A percentile compares a stretch with the other conserved stretches of the same genome.
Evolutionary conservation across 1,140 invertebrate genomes (phyloP).

Genomic region (Charaxes varanes): DNA sequence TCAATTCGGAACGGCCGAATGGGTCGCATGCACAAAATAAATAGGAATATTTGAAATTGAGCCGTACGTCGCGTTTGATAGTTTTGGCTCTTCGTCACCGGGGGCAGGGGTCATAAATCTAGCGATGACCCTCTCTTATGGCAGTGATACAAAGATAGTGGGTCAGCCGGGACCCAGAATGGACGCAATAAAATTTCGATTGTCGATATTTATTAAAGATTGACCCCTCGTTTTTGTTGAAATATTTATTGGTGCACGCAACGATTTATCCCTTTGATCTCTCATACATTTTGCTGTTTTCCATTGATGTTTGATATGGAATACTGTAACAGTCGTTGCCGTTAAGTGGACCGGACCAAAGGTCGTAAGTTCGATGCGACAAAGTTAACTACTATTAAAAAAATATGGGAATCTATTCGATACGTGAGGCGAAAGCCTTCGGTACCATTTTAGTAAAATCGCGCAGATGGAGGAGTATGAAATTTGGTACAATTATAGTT

Average conservation of each 20-base stretch:
- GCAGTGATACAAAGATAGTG: constrained; percentile 50
- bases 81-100: constrained; percentile 50
- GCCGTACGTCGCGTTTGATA: constrained; percentile 45
- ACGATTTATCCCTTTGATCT: constrained; percentile 25
- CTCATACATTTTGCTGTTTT: constrained; percentile 5
- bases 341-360: no score
- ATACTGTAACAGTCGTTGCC: no score
- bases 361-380: no score
- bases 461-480: no score
- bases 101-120: constrained; percentile 56
- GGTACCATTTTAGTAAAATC: no score
- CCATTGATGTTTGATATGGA: constrained; percentile 1
- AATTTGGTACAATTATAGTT: no score
- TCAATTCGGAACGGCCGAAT: constrained; percentile 6
- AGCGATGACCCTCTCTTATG: constrained; percentile 57
- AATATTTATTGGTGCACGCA: constrained; percentile 29
- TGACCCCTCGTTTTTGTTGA: constrained; percentile 34
- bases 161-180: constrained; percentile 54
- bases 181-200: constrained; percentile 57
- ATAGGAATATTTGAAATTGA: constrained; percentile 40
- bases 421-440: no score
- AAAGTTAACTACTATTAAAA: no score
- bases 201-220: constrained; percentile 52
- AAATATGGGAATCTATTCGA: no score
- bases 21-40: constrained; percentile 14